phyloP scores from a whole-genome alignment of 2,888 invertebrate genomes.

The Hypsopygia costalis region DNA sequence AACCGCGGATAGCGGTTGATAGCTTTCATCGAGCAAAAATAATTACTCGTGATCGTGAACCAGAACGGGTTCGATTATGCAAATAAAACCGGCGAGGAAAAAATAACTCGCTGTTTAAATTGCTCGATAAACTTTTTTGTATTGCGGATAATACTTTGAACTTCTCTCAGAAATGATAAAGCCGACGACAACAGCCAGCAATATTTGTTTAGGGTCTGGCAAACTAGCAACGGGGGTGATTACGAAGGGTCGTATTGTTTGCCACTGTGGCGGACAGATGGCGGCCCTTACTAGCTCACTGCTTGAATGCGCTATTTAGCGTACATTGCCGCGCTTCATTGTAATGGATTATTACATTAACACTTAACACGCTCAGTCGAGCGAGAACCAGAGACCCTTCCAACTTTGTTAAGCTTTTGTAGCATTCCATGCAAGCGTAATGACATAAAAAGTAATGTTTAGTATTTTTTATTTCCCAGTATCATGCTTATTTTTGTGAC shows the following conservation, averaged over 20 bases:
- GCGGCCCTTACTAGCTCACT: constrained; percentile 54
- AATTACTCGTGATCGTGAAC: neutral
- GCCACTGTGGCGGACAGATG: constrained; percentile 71
- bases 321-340: constrained; percentile 73
- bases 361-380: constrained; percentile 76
- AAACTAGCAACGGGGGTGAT: constrained; percentile 65
- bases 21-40: neutral
- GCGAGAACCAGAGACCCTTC: constrained; percentile 65
- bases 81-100: constrained; percentile 4
- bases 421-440: constrained; percentile 46
- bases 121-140: constrained; percentile 27
- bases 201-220: constrained; percentile 73
- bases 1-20: neutral
- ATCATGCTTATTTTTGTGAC: constrained; percentile 37
- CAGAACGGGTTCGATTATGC: constrained; percentile 5
- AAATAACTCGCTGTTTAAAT: constrained; percentile 12
- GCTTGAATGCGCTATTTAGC: constrained; percentile 78
- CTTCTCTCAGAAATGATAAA: constrained; percentile 39
- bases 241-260: constrained; percentile 69
- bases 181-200: constrained; percentile 41
- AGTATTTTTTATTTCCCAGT: constrained; percentile 34
- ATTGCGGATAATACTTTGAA: constrained; percentile 31
- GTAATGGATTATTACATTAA: constrained; percentile 80
- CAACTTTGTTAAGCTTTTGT: constrained; percentile 56
- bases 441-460: constrained; percentile 58